Evolutionary conservation across 35 echinoderm and acorn worm genomes (phyloP), one percentile per base, ranked within the genome.

Genomic region (Acanthaster planci): DNA sequence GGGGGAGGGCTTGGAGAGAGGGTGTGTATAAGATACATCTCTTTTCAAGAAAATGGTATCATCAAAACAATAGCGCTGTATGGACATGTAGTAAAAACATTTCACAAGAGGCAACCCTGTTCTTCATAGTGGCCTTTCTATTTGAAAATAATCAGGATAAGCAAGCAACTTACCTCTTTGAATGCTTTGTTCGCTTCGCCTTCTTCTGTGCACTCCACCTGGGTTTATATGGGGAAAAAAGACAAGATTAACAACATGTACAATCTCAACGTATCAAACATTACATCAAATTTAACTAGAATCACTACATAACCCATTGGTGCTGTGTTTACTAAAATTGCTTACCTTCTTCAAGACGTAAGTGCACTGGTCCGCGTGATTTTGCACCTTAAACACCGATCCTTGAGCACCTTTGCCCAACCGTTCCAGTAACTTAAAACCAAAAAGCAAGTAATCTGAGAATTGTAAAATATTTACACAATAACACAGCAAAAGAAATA

Each of bases 181-280:
- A 97, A 97, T 36, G 94, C 94, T 57, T 97, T 97, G 68, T 92
- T 97, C 14, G 94, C 94, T 52, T 97, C 94, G 0, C 77, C 67
- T 85, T 97, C 94, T 93, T 97, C 94, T 55, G 58, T 90, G 87
- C 94, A 97, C 87, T 97, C 94, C 50, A 97, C 90, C 94, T 97
- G 79, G 21, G 60, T 78, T 77, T 40, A 2, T 8, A 29, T 3
- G 22, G 53, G 17, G 23, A 27, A 31, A 16, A 82, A 1, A 47
- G 18, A 23, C 80, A 29, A 29, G n/a, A 52, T 52, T 29, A 29
- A 82, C 80, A 47, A 1, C 53, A 15, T 22, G n/a, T 0, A 9
- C 15, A 55, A 82, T 52, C 26, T 50, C 4, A 55, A 7, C 0
- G 3, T 5, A 29, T 31, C 51, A 36, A 82, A 36, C 23, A 40